Evolutionary conservation across 2,113 vertebrate genomes (phyloP).

Genomic region (Tiliqua scincoides): DNA sequence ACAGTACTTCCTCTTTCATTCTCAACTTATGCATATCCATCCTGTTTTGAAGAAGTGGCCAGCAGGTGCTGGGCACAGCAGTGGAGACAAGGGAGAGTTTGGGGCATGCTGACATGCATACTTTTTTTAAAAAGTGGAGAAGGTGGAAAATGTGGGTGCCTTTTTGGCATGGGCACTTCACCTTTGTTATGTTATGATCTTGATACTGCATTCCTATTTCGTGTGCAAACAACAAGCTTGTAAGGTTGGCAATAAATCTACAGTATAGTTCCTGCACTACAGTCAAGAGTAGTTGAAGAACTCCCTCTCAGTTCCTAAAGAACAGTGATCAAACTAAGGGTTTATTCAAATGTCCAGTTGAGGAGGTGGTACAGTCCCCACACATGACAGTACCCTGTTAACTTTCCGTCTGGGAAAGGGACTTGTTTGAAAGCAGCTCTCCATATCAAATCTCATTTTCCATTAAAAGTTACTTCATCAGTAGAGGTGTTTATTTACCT

Average conservation of each 20-base stretch:
- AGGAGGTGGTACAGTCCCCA: background rate
- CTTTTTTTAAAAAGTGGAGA: too few species aligned
- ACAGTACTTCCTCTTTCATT: too few species aligned
- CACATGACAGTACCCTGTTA: background rate
- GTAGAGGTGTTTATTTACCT: too few species aligned
- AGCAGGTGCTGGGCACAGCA: too few species aligned
- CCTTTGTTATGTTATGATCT: background rate
- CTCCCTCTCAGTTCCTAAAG: background rate
- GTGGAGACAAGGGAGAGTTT: too few species aligned
- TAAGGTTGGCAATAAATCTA: background rate
- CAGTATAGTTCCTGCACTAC: background rate
- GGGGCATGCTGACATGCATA: too few species aligned
- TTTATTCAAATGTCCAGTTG: background rate
- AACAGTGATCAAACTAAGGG: background rate
- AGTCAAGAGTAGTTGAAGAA: background rate
- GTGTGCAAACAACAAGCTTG: background rate
- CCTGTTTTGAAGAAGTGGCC: too few species aligned
- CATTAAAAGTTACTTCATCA: too few species aligned
- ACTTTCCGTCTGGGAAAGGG: background rate
- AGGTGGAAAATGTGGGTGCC: too few species aligned
- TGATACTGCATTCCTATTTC: background rate
- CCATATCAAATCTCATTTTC: background rate
- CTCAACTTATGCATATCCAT: too few species aligned
- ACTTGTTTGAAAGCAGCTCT: background rate
- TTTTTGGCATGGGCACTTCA: background rate